Base-by-base conservation (phyloP, 2,113 vertebrate species). In the Trochalopteron elliotii region DNA sequence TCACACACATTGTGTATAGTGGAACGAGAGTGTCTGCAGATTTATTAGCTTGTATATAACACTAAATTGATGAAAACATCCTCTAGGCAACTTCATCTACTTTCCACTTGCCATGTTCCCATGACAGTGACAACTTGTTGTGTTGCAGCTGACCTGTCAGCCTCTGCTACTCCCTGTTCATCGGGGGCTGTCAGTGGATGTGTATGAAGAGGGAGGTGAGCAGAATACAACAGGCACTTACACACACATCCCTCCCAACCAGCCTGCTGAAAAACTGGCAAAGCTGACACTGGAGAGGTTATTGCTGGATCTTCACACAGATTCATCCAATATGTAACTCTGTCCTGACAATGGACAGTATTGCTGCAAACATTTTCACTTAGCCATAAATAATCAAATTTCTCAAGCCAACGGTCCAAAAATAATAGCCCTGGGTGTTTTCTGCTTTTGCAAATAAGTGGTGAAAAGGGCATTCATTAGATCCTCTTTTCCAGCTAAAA, bases 111-210 rank as follows among this genome's bases (percentile, higher is more conserved):
- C 95, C 95, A 92, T 95, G 95, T 94, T 96, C 94, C 92, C 90
- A 35, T 96, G 96, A 96, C 96, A 97, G 96, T 97, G 96, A 97
- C 96, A 97, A 97, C 96, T 96, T 97, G 93, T 95, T 97, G 94
- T 96, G 95, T 92, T 93, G 91, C 94, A 96, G 94, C 92, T 96
- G 96, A 96, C 94, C 96, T 97, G 96, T 96, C 96, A 96, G 94
- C 92, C 92, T 90, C 87, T 92, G 95, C 95, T 96, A 30, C 85
- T 96, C 94, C 94, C 95, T 78, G 93, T 77, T 96, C 92, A 42
- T 82, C 15, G 81, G 89, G 75, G 94, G 90, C 86, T 96, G 92
- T 97, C 94, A 94, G 65, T 55, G 85, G 65, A 84, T 95, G 91
- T 61, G 74, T 93, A 28, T 82, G 95, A 94, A 93, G 87, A 6